Conservation (phyloP, 2,113 vertebrate species). For the Notiomystis cincta region DNA sequence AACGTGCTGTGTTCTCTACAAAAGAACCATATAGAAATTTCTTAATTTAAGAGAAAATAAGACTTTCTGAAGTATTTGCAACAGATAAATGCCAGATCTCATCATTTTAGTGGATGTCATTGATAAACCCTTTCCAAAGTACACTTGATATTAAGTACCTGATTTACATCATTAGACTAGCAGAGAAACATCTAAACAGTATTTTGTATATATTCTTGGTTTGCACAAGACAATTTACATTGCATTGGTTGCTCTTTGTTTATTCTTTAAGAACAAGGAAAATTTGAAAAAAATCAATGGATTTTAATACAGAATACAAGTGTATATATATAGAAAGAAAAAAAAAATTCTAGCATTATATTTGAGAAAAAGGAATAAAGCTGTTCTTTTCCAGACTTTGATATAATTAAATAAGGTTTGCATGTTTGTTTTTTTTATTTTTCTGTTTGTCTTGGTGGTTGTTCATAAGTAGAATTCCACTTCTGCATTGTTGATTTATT, state of each 20-base stretch:
- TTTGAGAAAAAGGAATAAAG: not conserved
- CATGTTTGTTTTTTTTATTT: not conserved
- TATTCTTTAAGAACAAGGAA: not conserved
- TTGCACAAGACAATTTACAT: not conserved
- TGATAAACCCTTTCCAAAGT: not conserved
- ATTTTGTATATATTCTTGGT: not conserved
- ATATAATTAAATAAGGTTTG: not conserved
- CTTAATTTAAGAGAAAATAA: constrained; percentile 10
- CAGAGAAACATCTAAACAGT: not conserved
- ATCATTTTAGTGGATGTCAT: not conserved
- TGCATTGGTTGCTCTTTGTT: not conserved
- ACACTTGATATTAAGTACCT: not conserved
- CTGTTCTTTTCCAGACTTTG: not conserved
- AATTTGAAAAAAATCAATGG: not conserved
- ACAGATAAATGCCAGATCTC: not conserved
- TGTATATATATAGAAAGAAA: not conserved
- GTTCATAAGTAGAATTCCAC: not conserved
- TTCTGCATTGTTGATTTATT: not conserved
- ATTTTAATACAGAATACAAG: not conserved
- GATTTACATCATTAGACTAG: not conserved
- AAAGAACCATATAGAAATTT: not conserved
- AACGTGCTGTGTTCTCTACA: not conserved
- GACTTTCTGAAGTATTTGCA: constrained; percentile 2
- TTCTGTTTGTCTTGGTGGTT: not conserved
- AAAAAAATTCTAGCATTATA: not conserved